Evolutionary conservation across 2,797 vertebrate genomes (phyloP), one percentile per base, ranked within the genome.

Genomic region (Lepilemur ruficaudatus): DNA sequence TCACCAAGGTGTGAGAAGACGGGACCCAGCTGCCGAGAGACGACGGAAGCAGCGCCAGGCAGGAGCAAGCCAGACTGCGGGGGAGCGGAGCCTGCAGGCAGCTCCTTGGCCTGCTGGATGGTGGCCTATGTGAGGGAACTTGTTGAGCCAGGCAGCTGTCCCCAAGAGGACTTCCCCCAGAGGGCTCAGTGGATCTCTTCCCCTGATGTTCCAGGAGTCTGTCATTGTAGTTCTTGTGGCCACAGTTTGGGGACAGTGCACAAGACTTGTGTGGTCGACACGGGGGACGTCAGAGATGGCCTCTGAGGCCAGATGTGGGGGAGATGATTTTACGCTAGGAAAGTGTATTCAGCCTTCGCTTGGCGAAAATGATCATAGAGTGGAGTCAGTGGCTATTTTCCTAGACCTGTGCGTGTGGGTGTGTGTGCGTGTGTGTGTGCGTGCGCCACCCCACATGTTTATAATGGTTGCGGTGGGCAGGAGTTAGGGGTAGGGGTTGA

Each of bases 361-460:
- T 69, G 67, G 72, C 14, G 38, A 59, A 86, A 91, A 38, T 20
- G 22, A 91, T 22, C 15, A 30, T 0, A 3, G 57, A 46, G 6
- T n/a, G 10, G 63, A 65, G 5, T 22, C 4, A 5, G 9, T 38
- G 41, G 9, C 18, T 0, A 0, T 72, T 79, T 18, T 48, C 28
- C 32, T 65, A 65, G 20, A 32, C 41, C 50, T 38, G 11, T 28
- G 46, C 50, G 30, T 7, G 23, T 10, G 4, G 17, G 35, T 75
- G 86, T 50, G 43, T 28, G 8, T 2, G 30, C 5, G 57, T 8
- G 17, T 32, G 41, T 32, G 20, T 2, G 18, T 9, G 52, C 5
- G 14, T 38, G 15, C 6, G 15, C n/a, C 15, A 9, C 35, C 4
- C 12, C 22, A 41, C 23, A 59, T 80, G 78, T 59, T 57, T 4